Base-by-base conservation (phyloP, 1,140 invertebrate species). In the Philotrypesis tridentata region DNA sequence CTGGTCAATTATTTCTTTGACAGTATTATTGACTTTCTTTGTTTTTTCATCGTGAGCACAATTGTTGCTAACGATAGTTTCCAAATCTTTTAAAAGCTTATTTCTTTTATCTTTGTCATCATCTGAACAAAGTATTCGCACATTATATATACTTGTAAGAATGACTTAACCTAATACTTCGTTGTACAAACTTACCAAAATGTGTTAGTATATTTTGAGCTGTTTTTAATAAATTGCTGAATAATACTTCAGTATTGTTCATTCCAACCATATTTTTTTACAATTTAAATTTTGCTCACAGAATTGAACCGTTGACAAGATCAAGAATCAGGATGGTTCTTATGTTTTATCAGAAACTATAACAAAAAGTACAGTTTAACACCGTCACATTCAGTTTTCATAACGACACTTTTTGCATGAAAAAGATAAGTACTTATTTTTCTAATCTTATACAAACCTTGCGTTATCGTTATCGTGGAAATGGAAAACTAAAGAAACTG, bases 121-220 rank as follows among this genome's bases (percentile, higher is more conserved):
- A 77, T 33, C 61, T 73, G 14, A 79, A n/a, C 23, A 60, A 55
- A 75, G 14, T 29, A 43, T 43, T 71, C 12, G 12, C 25, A 48
- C 63, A 33, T 63, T 9, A 5, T 55, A 14, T 60, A 14, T n/a
- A 3, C 7, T 65, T 21, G 2, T 6, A n/a, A 68, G 12, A 67
- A 27, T 17, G n/a, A 40, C 5, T 61, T 75, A 73, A 82, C 37
- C 40, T 65, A 63, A 70, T 11, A 71, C 29, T 29, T 63, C n/a
- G n/a, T 68, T n/a, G 1, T n/a, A n/a, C n/a, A 77, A 80, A 55
- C 83, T 83, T 79, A 88, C 87, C 86, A 29, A 77, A 86, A 21
- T 88, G 70, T 48, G 37, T 82, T 23, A 85, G 55, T 9, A 88
- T 82, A 48, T 86, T 84, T 27, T 33, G 80, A 21, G 86, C 87